A percentile compares a stretch with the other conserved stretches of the same genome.
Evolutionary conservation across 2,113 vertebrate species (phyloP).

Genomic region (Sphyrna mokarran): DNA sequence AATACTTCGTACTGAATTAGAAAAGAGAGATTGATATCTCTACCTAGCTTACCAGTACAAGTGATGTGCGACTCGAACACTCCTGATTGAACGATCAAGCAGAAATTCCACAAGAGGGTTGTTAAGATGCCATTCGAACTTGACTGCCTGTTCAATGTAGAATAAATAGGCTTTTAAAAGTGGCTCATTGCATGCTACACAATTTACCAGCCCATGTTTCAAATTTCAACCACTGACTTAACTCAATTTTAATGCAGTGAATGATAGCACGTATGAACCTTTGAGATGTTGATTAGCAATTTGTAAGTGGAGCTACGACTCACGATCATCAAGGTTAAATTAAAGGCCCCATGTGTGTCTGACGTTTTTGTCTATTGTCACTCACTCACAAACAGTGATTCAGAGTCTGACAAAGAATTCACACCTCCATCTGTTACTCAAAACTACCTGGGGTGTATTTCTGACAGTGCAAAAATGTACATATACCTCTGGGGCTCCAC

Average conservation of each 20-base stretch:
- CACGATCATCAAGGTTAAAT: not conserved
- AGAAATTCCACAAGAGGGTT: constrained; percentile 68
- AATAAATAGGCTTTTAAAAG: not conserved
- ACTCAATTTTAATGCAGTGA: not conserved
- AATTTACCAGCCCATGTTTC: not conserved
- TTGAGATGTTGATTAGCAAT: not conserved
- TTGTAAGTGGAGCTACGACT: not conserved
- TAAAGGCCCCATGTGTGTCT: not conserved
- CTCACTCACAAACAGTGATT: not conserved
- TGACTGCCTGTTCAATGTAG: constrained; percentile 49
- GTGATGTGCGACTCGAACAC: constrained; percentile 64
- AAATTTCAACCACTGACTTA: not conserved
- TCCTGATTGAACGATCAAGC: constrained; percentile 65
- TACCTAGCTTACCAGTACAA: constrained; percentile 68
- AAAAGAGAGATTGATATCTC: not conserved
- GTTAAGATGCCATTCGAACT: constrained; percentile 77
- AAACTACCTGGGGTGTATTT: not conserved
- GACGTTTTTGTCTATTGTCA: not conserved
- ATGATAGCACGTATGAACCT: no score
- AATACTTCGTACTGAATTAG: not conserved
- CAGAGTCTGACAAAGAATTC: not conserved
- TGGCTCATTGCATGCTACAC: not conserved
- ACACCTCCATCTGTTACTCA: not conserved
- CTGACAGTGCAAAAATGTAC: not conserved
- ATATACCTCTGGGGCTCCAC: not conserved